Conservation (phyloP, 2,113 vertebrate species). For the Oriolus oriolus region DNA sequence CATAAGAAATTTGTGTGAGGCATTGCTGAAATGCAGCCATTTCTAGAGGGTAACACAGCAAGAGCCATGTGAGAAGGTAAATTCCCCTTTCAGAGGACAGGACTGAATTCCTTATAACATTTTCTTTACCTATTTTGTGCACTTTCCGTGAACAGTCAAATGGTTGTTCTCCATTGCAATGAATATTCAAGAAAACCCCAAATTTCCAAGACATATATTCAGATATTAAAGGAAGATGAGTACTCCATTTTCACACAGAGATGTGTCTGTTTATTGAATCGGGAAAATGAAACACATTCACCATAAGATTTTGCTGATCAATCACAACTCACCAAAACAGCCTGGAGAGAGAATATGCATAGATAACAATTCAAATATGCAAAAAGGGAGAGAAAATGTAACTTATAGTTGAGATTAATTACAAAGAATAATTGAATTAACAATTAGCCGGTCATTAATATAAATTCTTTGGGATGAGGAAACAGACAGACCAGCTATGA, state of each 20-base stretch:
- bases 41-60: not conserved
- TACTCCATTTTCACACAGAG: not conserved
- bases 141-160: not conserved
- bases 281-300: not conserved
- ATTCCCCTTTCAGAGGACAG: not conserved
- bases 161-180: not conserved
- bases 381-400: not conserved
- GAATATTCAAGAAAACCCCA: not conserved
- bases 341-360: not conserved
- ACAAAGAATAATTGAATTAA: not conserved
- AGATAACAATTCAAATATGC: slow-evolving; percentile 4
- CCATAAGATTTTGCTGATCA: not conserved
- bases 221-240: not conserved
- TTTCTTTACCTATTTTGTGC: not conserved
- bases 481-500: not conserved
- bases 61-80: not conserved
- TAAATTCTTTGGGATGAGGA: not conserved
- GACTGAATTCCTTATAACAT: not conserved
- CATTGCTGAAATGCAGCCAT: not conserved
- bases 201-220: not conserved
- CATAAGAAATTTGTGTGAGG: not conserved
- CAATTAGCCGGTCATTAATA: not conserved
- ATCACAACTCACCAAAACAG: not conserved
- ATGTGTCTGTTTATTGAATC: not conserved
- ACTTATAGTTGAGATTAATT: not conserved